Evolutionary conservation across 2,113 vertebrate species (phyloP), one percentile per base, ranked within the genome.

Genomic region (Burhinus oedicnemus): DNA sequence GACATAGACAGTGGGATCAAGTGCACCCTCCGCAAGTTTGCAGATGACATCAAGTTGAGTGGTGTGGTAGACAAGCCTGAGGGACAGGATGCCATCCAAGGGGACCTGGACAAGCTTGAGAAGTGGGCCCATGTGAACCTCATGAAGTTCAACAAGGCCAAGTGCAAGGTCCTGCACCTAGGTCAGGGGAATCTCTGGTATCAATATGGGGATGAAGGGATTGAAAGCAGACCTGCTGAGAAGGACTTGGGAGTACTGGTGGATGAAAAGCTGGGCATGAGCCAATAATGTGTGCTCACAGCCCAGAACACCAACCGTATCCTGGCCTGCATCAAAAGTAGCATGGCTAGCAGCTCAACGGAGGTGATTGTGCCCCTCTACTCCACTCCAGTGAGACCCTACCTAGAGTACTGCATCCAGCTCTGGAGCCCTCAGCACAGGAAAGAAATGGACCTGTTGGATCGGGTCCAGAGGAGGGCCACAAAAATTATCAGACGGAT

Each of bases 251-350:
- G 26, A 8, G 19, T 61, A 17, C 34, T 47, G 32, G 14, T 22
- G 19, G 11, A 60, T 17, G 25, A 29, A 60, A 47, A 29, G 3
- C 19, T 30, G 10, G 18, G 36, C 18, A 22, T 9, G 6, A 77
- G 34, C 21, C 1, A 1, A 3, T 14, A 60, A 36, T 30, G 8
- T 36, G 34, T 0, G 0, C 6, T 14, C 1, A 1, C 45, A 62
- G 45, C 58, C n/a, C n/a, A 49, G 32, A 51, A 40, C 8, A 34
- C 45, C 45, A 62, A 51, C 11, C 2, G 1, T 15, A 15, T 15
- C 27, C 58, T 21, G 38, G 29, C 9, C 54, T 57, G 40, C 54
- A 58, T 60, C 54, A n/a, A 44, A n/a, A 60, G 15, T 6, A 55
- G 38, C 2, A 2, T 42, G 71, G 11, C 7, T 36, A 62, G 25